A percentile compares a stretch with the other conserved stretches of the same genome.
These are phyloP conservation scores for Dione vanillae DNA, from an alignment of 2,888 invertebrate genomes.

Conservation along the genomic window DNA sequence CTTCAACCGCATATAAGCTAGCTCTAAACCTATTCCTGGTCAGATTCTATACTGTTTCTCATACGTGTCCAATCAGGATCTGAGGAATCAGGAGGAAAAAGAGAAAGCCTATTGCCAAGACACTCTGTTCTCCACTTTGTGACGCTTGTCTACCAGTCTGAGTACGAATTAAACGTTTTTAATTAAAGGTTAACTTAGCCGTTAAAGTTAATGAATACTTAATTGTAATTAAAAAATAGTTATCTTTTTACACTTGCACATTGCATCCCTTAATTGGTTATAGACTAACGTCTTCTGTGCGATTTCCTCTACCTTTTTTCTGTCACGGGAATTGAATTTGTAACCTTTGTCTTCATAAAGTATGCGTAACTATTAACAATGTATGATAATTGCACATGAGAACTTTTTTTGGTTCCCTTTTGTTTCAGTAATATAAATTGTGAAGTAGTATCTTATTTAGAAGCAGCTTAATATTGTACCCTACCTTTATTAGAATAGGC, in stretches of 20 bases:
- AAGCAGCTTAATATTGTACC: no score
- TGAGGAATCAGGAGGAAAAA: no score
- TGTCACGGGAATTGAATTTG: background rate
- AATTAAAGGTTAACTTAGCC: background rate
- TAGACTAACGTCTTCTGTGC: background rate
- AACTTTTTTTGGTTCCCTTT: background rate
- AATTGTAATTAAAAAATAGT: slow-evolving; percentile 2
- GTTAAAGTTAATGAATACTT: background rate
- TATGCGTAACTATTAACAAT: background rate
- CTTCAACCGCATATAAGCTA: no score
- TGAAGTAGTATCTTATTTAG: no score
- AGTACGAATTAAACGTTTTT: background rate
- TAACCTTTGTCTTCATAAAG: background rate
- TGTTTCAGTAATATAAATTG: background rate
- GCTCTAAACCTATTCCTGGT: no score
- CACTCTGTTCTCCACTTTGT: background rate
- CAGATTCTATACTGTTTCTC: no score
- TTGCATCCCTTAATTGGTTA: slow-evolving; percentile 2
- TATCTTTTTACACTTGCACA: background rate
- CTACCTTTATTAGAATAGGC: no score
- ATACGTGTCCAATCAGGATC: no score
- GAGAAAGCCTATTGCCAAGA: no score
- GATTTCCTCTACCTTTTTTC: background rate
- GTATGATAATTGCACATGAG: background rate
- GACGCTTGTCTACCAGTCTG: background rate